Conservation (phyloP, 2,888 invertebrate species). For the Tipula unca region DNA sequence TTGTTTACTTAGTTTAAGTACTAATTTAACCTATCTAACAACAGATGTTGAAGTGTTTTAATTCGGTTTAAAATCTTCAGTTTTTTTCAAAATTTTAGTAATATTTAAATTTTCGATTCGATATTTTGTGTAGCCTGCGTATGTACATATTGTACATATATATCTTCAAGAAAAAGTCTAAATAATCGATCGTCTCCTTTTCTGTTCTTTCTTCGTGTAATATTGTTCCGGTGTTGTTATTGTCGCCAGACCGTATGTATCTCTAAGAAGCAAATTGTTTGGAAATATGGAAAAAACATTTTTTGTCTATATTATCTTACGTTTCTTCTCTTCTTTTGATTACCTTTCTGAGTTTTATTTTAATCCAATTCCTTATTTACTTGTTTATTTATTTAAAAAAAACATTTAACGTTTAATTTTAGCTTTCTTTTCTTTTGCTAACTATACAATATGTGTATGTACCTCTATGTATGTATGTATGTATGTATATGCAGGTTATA, state of each 20-base stretch:
- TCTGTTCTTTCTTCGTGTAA: no score
- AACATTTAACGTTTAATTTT: not conserved
- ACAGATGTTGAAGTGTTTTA: no score
- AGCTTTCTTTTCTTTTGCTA: not conserved
- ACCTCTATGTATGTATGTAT: not conserved
- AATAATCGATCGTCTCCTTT: not conserved
- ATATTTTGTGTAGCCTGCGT: no score
- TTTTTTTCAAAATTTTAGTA: no score
- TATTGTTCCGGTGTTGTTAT: no score
- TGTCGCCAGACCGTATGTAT: not conserved
- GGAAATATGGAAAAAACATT: not conserved
- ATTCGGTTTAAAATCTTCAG: no score
- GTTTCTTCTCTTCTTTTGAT: not conserved
- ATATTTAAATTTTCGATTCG: no score
- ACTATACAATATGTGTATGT: not conserved
- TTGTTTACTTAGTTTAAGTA: no score
- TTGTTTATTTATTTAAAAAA: not conserved
- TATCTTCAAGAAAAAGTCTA: no score
- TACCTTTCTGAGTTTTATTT: not conserved
- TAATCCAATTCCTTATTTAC: not conserved
- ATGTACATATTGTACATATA: no score
- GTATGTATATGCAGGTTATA: not conserved
- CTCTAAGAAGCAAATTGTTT: not conserved
- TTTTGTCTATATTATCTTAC: not conserved
- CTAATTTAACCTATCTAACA: no score